phyloP scores from a whole-genome alignment of 2,113 vertebrate species.

The Antigone vipio region DNA sequence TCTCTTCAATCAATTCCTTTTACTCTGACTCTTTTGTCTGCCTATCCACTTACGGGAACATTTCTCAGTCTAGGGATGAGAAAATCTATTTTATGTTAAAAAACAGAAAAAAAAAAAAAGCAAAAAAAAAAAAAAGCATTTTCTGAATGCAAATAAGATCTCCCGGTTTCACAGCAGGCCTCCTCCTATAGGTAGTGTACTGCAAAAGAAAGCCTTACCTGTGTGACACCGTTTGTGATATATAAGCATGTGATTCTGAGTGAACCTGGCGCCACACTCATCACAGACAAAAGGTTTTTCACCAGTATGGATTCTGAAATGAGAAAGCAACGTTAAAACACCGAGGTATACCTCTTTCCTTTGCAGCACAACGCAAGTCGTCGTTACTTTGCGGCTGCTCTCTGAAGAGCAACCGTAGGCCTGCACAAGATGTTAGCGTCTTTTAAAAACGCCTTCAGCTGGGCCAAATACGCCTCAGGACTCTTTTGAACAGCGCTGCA shows the following conservation, averaged over 20 bases:
- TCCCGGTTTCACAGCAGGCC: background rate
- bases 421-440: background rate
- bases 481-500: background rate
- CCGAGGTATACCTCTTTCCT: background rate
- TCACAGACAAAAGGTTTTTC: constrained; percentile 97
- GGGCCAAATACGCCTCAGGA: background rate
- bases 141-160: background rate
- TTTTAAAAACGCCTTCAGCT: background rate
- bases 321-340: constrained; percentile 41
- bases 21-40: too few species aligned
- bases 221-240: constrained; percentile 97
- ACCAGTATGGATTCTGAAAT: constrained; percentile 92
- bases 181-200: accelerated
- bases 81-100: accelerated
- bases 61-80: background rate
- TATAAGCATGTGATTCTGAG: constrained; percentile 97
- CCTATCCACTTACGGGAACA: background rate
- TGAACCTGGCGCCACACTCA: constrained; percentile 91
- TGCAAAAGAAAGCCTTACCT: constrained; percentile 74
- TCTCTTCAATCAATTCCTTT: background rate
- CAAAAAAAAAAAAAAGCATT: background rate
- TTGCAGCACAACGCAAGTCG: background rate
- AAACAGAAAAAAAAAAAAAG: background rate
- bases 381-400: background rate
- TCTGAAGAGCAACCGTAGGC: background rate